Evolutionary conservation across 2,113 vertebrate species (phyloP), one percentile per base, ranked within the genome.

Genomic region (Rhea pennata): DNA sequence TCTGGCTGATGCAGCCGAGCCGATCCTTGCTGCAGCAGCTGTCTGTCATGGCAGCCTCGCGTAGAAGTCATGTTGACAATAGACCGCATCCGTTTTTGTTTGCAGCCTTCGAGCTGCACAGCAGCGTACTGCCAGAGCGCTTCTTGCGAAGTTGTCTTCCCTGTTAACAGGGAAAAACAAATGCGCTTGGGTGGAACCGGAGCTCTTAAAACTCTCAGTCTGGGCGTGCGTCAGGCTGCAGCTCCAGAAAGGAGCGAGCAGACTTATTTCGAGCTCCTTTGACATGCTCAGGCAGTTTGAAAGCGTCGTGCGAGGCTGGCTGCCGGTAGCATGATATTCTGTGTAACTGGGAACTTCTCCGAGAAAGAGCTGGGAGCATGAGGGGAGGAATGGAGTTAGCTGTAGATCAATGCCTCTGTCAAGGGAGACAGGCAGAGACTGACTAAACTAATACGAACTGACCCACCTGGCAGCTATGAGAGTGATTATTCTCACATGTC

Each of bases 71-170:
- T 95, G 93, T 46, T 96, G 97, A 96, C 92, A 91, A 92, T 90
- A 95, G 82, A 91, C 50, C 84, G 95, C 88, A 75, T 95, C 86
- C 24, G 36, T 64, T 86, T 66, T 93, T 95, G 92, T 88, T 95
- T 97, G 65, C 83, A 94, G 73, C 90, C 83, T 88, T 82, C 82
- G 17, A n/a, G 66, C 64, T 40, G 90, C 12, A 4, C 81, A 23
- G 74, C 87, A 74, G 84, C 4, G 0, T 59, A 3, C 26, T 92
- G 95, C 93, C 94, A 72, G 88, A 51, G 36, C 51, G 23, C 84
- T 97, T 95, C 89, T 96, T 84, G 89, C 87, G 93, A 96, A 93
- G 92, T 70, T 72, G 74, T 2, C 65, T 90, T 97, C 97, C 92
- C 93, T 87, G 58, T 89, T 96, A 95, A 77, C 83, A 82, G 21